Base-by-base conservation (phyloP, 92 coral and sea anemone species). In the Pocillopora grandis region DNA sequence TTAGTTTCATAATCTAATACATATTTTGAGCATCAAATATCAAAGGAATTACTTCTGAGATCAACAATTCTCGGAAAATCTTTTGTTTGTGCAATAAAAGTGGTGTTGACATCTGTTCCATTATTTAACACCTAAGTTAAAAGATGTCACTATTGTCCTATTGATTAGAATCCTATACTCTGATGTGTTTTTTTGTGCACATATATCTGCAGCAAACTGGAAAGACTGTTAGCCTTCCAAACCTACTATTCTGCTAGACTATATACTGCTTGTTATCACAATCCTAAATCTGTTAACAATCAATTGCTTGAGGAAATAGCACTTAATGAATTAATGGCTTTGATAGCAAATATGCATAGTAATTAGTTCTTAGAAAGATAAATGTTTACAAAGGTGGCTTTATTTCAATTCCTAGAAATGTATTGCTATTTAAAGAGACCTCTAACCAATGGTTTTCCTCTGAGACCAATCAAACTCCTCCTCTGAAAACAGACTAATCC, bases 381-480 rank as follows among this genome's bases (percentile, higher is more conserved):
- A 58, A 68, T 23, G 66, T 21, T 49, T 14, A 79, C 13, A 13
- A 52, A 68, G 9, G 35, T 58, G 42, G 66, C 35, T 33, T 57
- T 56, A 20, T 80, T 70, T 10, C 33, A 58, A 58, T 80, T 80
- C 76, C 76, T 20, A 69, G 84, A 80, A 80, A 33, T 76, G 57
- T 36, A 9, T 31, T 42, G 52, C 52, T 42, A 42, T 42, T 13
- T 31, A 52, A 56, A 12, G 19, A 49, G 58, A 56, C 42, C 59
- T 37, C 62, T 62, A 33, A 56, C 13, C 0, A 18, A 35, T 17
- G 31, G 59, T 58, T 36, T 58, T 18, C 33, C 36, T 16, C 7
- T 10, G 52, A 42, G 52, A 42, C 52, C 52, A 42, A 42, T 42
- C 8, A 42, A 27, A 27, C 31, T 27, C 31, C 31, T 27, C 31